A percentile compares a stretch with the other conserved stretches of the same genome.
phyloP scores from a whole-genome alignment of 1,140 invertebrate genomes.

The Musca vetustissima region DNA sequence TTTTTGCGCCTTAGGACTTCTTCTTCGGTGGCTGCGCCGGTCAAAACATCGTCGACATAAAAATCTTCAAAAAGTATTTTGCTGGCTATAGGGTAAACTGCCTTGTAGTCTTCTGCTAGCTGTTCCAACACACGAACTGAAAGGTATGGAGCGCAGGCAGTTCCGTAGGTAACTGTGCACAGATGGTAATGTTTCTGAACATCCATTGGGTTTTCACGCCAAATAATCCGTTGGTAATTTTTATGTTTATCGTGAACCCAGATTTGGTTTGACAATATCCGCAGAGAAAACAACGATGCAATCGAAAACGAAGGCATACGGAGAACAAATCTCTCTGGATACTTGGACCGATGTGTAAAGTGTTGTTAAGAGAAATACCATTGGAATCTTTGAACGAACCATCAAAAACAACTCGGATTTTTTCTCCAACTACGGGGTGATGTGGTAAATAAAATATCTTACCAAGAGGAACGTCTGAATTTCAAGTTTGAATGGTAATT shows the following conservation, averaged over 20 bases:
- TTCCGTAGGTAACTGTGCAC: constrained; percentile 48
- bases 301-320: too few species aligned
- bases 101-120: constrained; percentile 44
- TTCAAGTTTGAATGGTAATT: too few species aligned
- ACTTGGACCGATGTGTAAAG: too few species aligned
- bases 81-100: constrained; percentile 25
- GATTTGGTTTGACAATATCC: constrained; percentile 43
- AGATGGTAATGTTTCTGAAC: constrained; percentile 39
- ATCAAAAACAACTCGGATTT: too few species aligned
- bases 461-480: too few species aligned
- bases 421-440: too few species aligned
- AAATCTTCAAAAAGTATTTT: not conserved
- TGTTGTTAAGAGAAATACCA: too few species aligned
- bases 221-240: constrained; percentile 52
- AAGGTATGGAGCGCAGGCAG: constrained; percentile 37
- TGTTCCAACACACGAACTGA: constrained; percentile 40
- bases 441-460: too few species aligned
- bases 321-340: too few species aligned
- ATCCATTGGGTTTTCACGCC: constrained; percentile 37
- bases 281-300: constrained; percentile 29
- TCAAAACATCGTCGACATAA: not conserved
- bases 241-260: constrained; percentile 16
- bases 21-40: not conserved
- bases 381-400: too few species aligned
- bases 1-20: not conserved